These are phyloP conservation scores for Tupiocoris notatus DNA, from an alignment of 2,888 invertebrate genomes.

Conservation along the genomic window DNA sequence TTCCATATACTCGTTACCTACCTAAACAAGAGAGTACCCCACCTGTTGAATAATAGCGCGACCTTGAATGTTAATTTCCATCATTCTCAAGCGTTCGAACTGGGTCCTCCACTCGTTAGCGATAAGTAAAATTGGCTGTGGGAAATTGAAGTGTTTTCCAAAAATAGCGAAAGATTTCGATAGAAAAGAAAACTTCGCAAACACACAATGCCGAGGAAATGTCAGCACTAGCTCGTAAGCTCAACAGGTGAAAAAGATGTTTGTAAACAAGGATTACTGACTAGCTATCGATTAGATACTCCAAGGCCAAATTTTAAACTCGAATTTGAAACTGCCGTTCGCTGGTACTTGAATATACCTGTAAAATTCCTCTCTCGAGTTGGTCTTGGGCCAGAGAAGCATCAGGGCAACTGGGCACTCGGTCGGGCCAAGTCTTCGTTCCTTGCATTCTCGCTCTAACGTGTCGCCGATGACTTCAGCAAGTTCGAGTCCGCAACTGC, in stretches of 20 bases:
- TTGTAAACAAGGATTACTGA: too few relatives aligned
- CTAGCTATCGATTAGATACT: too few relatives aligned
- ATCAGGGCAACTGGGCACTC: slow-evolving; percentile 81
- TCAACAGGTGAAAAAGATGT: too few relatives aligned
- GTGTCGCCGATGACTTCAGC: slow-evolving; percentile 85
- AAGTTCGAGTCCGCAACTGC: slow-evolving; percentile 70
- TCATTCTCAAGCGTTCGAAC: not conserved
- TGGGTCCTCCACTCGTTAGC: slow-evolving; percentile 16
- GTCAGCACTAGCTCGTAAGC: too few relatives aligned
- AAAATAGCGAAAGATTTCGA: too few relatives aligned
- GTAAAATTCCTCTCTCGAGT: slow-evolving; percentile 56
- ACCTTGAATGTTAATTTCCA: slow-evolving; percentile 1
- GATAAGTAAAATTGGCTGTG: too few relatives aligned
- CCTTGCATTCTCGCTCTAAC: slow-evolving; percentile 87
- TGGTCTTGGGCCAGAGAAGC: slow-evolving; percentile 75
- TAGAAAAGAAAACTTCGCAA: too few relatives aligned
- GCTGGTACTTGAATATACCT: slow-evolving; percentile 52
- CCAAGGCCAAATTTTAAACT: too few relatives aligned
- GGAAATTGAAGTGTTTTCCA: too few relatives aligned
- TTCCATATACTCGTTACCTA: not conserved
- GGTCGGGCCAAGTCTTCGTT: slow-evolving; percentile 76
- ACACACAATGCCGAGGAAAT: too few relatives aligned
- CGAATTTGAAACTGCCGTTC: too few relatives aligned
- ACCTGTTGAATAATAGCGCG: slow-evolving; percentile 26
- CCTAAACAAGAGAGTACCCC: not conserved